phyloP scores from a whole-genome alignment of 2,888 invertebrate genomes.

The Erannis defoliaria region DNA sequence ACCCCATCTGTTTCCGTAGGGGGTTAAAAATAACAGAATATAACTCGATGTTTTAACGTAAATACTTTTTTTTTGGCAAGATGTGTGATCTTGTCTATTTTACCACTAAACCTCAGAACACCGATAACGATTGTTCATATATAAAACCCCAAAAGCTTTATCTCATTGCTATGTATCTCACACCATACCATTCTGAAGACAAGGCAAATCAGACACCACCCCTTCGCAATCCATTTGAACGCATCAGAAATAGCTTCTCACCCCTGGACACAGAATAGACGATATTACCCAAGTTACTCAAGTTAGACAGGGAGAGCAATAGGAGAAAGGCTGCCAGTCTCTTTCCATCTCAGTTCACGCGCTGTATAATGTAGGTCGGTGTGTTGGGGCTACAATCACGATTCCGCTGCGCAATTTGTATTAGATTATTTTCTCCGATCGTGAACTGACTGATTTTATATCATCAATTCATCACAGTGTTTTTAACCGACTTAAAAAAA shows the following conservation, averaged over 20 bases:
- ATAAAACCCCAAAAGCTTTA: slow-evolving; percentile 5
- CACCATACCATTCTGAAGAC: slow-evolving; percentile 7
- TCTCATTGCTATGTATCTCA: slow-evolving; percentile 5
- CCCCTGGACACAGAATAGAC: slow-evolving; percentile 16
- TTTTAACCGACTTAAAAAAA: too few species aligned
- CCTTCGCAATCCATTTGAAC: slow-evolving; percentile 46
- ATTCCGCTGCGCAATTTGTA: slow-evolving; percentile 21
- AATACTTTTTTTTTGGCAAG: too few species aligned
- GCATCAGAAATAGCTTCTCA: slow-evolving; percentile 46
- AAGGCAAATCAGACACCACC: slow-evolving; percentile 27
- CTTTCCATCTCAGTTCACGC: slow-evolving; percentile 32
- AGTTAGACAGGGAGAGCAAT: slow-evolving; percentile 23
- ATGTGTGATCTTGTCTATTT: background rate
- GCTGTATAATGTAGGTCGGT: slow-evolving; percentile 41
- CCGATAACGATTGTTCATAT: too few species aligned
- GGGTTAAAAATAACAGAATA: too few species aligned
- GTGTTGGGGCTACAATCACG: slow-evolving; percentile 17
- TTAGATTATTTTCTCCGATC: slow-evolving; percentile 12
- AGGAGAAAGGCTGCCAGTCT: slow-evolving; percentile 5
- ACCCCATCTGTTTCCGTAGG: too few species aligned
- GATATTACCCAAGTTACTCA: background rate
- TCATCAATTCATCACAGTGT: too few species aligned
- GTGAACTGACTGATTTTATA: slow-evolving; percentile 2
- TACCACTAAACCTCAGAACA: background rate
- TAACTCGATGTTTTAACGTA: too few species aligned